These are phyloP conservation scores for Rynchops niger DNA, from an alignment of 2,113 vertebrate genomes.

Conservation along the genomic window DNA sequence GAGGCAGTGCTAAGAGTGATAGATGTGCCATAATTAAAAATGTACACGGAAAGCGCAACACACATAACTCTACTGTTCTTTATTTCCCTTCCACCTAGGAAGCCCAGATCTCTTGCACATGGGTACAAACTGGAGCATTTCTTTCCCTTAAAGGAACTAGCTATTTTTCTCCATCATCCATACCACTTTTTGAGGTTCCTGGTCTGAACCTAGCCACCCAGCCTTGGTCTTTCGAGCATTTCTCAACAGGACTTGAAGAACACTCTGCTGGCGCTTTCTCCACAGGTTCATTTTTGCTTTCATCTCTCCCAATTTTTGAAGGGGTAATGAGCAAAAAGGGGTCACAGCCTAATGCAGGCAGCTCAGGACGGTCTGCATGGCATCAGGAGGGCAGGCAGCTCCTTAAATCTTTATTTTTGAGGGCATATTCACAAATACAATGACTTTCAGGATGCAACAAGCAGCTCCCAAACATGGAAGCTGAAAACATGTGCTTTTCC, in stretches of 20 bases:
- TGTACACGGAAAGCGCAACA: neutral
- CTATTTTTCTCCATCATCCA: neutral
- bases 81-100: neutral
- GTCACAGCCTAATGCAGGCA: neutral
- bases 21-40: constrained; percentile 51
- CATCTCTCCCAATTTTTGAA: neutral
- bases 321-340: neutral
- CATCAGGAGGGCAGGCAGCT: neutral
- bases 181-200: neutral
- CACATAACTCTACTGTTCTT: neutral
- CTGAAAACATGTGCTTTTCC: neutral
- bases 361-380: neutral
- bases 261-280: neutral
- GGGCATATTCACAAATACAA: neutral
- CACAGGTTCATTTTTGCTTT: neutral
- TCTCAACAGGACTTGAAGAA: neutral
- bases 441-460: neutral
- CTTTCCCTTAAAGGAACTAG: neutral
- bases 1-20: constrained; percentile 45
- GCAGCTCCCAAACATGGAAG: neutral
- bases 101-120: neutral
- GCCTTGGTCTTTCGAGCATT: neutral
- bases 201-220: neutral
- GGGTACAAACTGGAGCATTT: neutral
- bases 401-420: neutral